phyloP scores from a whole-genome alignment of 2,797 vertebrate genomes.

The Sternarchorhynchus goeldii region DNA sequence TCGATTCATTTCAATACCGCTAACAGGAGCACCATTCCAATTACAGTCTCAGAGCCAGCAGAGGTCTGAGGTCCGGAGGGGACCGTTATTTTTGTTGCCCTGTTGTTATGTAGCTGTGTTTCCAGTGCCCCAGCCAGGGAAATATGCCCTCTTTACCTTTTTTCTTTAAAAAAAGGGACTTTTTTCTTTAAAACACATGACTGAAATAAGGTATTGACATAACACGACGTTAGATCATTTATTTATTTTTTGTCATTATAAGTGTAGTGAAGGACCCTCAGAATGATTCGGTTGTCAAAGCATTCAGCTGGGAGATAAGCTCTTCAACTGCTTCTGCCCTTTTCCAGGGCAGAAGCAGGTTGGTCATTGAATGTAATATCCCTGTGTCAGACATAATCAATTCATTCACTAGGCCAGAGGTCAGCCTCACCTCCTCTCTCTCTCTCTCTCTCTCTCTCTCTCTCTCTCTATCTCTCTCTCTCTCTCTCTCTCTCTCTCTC shows the following conservation, averaged over 20 bases:
- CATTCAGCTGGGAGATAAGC: neutral
- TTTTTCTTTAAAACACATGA: too few species aligned
- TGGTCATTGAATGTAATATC: constrained; percentile 49
- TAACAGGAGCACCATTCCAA: constrained; percentile 3
- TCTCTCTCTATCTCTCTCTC: constrained; percentile 4
- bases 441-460: constrained; percentile 3
- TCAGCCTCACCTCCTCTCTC: constrained; percentile 10
- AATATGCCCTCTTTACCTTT: too few species aligned
- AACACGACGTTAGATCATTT: neutral
- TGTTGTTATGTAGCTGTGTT: neutral
- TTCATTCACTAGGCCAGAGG: constrained; percentile 32
- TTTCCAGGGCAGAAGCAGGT: constrained; percentile 44
- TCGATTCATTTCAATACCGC: constrained; percentile 13
- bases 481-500: neutral
- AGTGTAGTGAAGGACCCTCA: too few species aligned
- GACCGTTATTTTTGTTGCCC: neutral
- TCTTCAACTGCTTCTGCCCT: constrained; percentile 43
- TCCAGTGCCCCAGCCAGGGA: neutral
- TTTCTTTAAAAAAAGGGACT: too few species aligned
- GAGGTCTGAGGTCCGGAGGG: neutral
- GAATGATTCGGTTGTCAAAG: neutral
- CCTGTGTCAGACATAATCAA: constrained; percentile 49
- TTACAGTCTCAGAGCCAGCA: neutral
- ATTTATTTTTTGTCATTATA: neutral
- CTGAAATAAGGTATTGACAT: too few species aligned